These are phyloP conservation scores for Masnerella sp. DNA, from an alignment of 2,888 invertebrate genomes.

Conservation along the genomic window DNA sequence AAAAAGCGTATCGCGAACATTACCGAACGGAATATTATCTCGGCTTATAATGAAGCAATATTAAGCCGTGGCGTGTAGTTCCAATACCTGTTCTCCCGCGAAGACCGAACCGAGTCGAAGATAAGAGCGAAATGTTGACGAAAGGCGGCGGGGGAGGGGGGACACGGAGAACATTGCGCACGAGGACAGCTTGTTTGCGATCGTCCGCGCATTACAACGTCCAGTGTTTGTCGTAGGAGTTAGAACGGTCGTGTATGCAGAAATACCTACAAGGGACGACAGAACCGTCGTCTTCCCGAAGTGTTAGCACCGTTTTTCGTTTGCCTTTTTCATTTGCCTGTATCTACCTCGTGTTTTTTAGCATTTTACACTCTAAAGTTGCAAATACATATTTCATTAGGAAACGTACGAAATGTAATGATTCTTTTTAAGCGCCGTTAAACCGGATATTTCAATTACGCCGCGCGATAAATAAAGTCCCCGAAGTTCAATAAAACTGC, in stretches of 20 bases:
- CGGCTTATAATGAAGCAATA: slow-evolving; percentile 33
- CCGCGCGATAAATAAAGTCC: slow-evolving; percentile 20
- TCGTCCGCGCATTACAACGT: slow-evolving; percentile 63
- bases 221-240: slow-evolving; percentile 71
- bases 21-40: slow-evolving; percentile 16
- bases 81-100: no score
- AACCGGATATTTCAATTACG: slow-evolving; percentile 33
- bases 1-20: slow-evolving; percentile 13
- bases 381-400: slow-evolving; percentile 46
- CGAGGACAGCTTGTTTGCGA: slow-evolving; percentile 67
- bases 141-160: slow-evolving; percentile 17
- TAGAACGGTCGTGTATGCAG: slow-evolving; percentile 64
- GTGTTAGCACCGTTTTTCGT: slow-evolving; percentile 48
- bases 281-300: slow-evolving; percentile 26
- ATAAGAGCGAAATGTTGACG: slow-evolving; percentile 42
- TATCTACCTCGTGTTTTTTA: slow-evolving; percentile 60
- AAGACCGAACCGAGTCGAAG: slow-evolving; percentile 16
- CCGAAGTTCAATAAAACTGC: no score
- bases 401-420: slow-evolving; percentile 26
- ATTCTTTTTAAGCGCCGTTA: slow-evolving; percentile 17
- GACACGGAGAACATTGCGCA: slow-evolving; percentile 23
- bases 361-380: slow-evolving; percentile 34
- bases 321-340: slow-evolving; percentile 54
- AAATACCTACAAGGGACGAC: slow-evolving; percentile 25
- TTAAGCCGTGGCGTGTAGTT: slow-evolving; percentile 7